Conservation (phyloP, 2,797 vertebrate species). For the Epinephelus awoara region DNA sequence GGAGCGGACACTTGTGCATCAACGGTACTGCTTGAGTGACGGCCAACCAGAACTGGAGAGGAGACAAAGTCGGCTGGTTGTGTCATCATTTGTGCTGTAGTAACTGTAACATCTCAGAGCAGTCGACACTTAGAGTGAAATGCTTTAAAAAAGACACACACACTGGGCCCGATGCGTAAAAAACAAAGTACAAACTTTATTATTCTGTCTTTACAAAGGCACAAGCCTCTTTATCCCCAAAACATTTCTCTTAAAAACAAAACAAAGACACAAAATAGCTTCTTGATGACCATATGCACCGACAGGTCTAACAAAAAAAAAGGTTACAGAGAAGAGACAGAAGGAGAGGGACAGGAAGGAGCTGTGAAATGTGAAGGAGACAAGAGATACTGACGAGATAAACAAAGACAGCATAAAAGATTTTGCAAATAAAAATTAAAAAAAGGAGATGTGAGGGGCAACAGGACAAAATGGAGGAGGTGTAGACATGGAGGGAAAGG, state of each 20-base stretch:
- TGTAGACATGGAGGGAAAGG: constrained; percentile 53
- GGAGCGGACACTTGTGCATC: constrained; percentile 66
- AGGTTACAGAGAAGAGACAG: constrained; percentile 62
- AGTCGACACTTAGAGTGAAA: constrained; percentile 1
- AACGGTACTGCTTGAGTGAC: constrained; percentile 26
- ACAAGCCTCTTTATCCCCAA: constrained; percentile 92
- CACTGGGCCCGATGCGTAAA: constrained; percentile 84
- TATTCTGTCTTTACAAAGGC: constrained; percentile 99
- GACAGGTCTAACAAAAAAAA: constrained; percentile 77
- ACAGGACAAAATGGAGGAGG: constrained; percentile 67
- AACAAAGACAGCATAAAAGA: constrained; percentile 51
- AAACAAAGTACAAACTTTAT: constrained; percentile 99
- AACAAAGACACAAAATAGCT: constrained; percentile 93
- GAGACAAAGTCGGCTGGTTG: constrained; percentile 13
- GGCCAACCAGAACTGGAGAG: constrained; percentile 20
- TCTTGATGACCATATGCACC: constrained; percentile 92
- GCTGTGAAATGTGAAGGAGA: constrained; percentile 65
- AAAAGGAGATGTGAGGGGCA: constrained; percentile 43
- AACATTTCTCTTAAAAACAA: constrained; percentile 89
- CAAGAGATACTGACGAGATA: constrained; percentile 53
- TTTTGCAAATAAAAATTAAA: constrained; percentile 40
- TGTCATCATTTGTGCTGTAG: constrained; percentile 1
- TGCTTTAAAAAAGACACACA: constrained; percentile 31
- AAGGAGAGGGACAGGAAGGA: constrained; percentile 45
- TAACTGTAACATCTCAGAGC: not conserved